Percentiles rank a stretch among this genome's conserved stretches.
Evolutionary conservation across 1,140 invertebrate genomes (phyloP).

Genomic region (Panagrolaimus sp.): DNA sequence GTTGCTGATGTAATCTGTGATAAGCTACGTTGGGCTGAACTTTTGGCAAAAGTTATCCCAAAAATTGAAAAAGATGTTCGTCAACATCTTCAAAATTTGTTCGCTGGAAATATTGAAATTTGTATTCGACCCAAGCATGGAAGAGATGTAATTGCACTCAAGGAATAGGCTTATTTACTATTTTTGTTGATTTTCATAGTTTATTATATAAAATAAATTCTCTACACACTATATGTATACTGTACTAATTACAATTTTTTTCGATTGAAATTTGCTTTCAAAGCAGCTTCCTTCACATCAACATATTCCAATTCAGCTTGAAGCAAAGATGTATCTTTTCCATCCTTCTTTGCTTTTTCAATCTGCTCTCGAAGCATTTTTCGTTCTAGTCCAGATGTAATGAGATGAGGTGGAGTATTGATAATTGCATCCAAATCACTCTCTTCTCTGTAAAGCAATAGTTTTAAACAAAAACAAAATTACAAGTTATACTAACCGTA

Average conservation of each 20-base stretch:
- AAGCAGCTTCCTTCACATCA: constrained; percentile 50
- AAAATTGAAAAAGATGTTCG: constrained; percentile 15
- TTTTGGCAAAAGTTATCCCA: constrained; percentile 21
- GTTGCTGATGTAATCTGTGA: constrained; percentile 25
- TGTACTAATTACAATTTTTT: background rate
- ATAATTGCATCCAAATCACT: constrained; percentile 48
- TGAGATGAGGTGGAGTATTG: constrained; percentile 42
- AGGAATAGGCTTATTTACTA: background rate
- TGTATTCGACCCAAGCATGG: constrained; percentile 15
- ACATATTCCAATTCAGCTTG: constrained; percentile 50
- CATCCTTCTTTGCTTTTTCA: constrained; percentile 33
- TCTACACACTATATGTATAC: too few relatives aligned
- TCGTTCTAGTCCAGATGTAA: constrained; percentile 44
- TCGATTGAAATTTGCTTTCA: constrained; percentile 41
- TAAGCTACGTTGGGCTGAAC: constrained; percentile 26
- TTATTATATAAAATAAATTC: too few relatives aligned
- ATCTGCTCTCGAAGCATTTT: constrained; percentile 46
- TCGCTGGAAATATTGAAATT: constrained; percentile 18
- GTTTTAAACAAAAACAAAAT: background rate
- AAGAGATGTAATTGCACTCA: background rate
- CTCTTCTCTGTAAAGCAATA: constrained; percentile 27
- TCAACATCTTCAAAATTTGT: constrained; percentile 21
- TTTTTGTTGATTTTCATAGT: too few relatives aligned
- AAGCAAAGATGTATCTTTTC: constrained; percentile 41
- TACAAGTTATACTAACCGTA: constrained; percentile 27